Percentiles rank a stretch among this genome's conserved stretches.
Conservation (phyloP, 2,797 vertebrate species). For the Trichosurus vulpecula region DNA sequence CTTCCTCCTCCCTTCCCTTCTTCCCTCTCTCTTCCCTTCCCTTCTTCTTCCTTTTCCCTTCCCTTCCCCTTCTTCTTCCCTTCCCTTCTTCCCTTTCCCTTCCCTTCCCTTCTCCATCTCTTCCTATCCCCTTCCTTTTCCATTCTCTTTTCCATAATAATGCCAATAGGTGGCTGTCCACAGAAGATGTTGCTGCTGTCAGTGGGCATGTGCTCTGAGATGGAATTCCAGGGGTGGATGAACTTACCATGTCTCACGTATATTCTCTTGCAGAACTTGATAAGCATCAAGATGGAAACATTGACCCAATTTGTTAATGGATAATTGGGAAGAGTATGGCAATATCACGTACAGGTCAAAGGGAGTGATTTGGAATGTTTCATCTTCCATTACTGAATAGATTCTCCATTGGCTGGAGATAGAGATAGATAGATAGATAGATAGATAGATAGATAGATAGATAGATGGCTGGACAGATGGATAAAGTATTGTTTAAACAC, state of each 20-base stretch:
- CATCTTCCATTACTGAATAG: not conserved
- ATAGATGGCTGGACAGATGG: not conserved
- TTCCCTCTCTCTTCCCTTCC: no score
- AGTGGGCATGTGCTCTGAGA: not conserved
- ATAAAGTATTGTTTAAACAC: not conserved
- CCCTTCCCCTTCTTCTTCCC: no score
- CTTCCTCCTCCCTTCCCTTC: not conserved
- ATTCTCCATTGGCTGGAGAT: not conserved
- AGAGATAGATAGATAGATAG: not conserved
- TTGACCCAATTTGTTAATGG: not conserved
- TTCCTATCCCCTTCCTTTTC: not conserved
- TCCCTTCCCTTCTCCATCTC: not conserved
- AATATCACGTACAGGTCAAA: not conserved
- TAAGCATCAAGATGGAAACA: not conserved
- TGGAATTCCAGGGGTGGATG: not conserved
- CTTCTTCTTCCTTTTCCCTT: not conserved
- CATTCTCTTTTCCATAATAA: not conserved
- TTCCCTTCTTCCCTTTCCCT: not conserved
- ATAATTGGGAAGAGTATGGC: not conserved
- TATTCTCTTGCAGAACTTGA: not conserved
- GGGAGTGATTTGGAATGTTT: not conserved
- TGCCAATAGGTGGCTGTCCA: not conserved
- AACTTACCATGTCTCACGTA: not conserved
- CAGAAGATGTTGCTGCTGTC: not conserved
- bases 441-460: no score